Conservation (phyloP, 2,797 vertebrate genomes). For the Typhlichthys eigenmanni region DNA sequence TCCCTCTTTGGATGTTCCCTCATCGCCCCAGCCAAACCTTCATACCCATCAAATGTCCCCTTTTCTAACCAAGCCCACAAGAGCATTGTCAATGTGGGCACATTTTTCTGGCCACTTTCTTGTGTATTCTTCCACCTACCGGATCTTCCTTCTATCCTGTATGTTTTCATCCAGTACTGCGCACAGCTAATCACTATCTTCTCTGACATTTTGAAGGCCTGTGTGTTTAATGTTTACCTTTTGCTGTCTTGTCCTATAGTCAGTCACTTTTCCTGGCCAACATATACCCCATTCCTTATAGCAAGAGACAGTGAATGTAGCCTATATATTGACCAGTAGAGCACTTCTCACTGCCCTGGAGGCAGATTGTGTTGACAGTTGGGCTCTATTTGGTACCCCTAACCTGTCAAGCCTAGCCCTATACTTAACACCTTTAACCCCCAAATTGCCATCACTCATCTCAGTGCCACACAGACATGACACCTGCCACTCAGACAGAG, state of each 20-base stretch:
- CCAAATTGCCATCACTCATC: constrained; percentile 75
- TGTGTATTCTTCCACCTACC: constrained; percentile 12
- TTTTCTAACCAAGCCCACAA: constrained; percentile 22
- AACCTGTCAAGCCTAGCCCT: constrained; percentile 39
- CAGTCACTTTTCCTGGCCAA: constrained; percentile 16
- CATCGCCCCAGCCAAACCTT: constrained; percentile 27
- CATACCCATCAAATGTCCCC: constrained; percentile 36
- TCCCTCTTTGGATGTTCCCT: constrained; percentile 56
- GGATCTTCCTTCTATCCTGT: constrained; percentile 12
- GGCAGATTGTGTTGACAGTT: constrained; percentile 83
- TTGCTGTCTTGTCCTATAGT: constrained; percentile 36
- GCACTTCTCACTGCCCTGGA: constrained; percentile 49
- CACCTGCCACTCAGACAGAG: constrained; percentile 83
- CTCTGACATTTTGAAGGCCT: constrained; percentile 36
- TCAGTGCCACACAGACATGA: constrained; percentile 85
- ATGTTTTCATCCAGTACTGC: constrained; percentile 24
- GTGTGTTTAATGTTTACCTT: constrained; percentile 30
- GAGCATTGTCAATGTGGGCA: constrained; percentile 29
- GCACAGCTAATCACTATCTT: constrained; percentile 29
- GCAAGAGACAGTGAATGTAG: constrained; percentile 30
- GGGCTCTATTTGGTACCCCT: constrained; percentile 37
- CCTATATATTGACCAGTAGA: constrained; percentile 14
- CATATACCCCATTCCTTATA: constrained; percentile 24
- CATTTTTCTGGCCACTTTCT: constrained; percentile 30
- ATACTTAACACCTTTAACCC: constrained; percentile 38